These are phyloP conservation scores for Premnoplex brunnescens DNA, from an alignment of 2,797 vertebrate genomes.

Conservation along the genomic window DNA sequence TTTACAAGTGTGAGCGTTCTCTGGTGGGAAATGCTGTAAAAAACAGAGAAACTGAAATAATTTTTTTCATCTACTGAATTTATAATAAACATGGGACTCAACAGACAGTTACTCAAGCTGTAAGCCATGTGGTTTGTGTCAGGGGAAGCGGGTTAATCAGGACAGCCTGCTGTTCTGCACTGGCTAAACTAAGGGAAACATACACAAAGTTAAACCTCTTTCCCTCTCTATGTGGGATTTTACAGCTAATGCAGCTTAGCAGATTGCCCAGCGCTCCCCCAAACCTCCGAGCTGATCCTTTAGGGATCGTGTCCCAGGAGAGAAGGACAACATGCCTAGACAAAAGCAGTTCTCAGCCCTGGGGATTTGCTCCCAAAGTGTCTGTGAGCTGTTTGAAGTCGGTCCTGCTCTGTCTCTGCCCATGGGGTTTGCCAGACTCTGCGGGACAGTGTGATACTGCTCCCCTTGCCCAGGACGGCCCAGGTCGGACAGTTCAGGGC, in stretches of 20 bases:
- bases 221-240: slow-evolving; percentile 29
- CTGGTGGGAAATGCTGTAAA: slow-evolving; percentile 55
- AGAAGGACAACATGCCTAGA: background rate
- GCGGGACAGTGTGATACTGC: background rate
- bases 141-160: slow-evolving; percentile 5
- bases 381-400: background rate
- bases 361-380: background rate
- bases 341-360: background rate
- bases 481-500: background rate
- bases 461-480: background rate
- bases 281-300: background rate
- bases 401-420: background rate
- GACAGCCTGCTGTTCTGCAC: slow-evolving; percentile 43
- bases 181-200: slow-evolving; percentile 12
- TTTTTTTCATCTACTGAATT: slow-evolving; percentile 59
- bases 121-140: slow-evolving; percentile 58
- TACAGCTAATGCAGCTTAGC: slow-evolving; percentile 15
- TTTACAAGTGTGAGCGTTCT: slow-evolving; percentile 34
- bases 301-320: background rate
- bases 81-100: slow-evolving; percentile 39
- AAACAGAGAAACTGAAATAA: slow-evolving; percentile 15
- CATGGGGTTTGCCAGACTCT: background rate
- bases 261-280: background rate
- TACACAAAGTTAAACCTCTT: background rate
- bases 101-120: slow-evolving; percentile 39